Evolutionary conservation across 2,888 invertebrate species (phyloP).

Genomic region (Macrostomum cliftonense): DNA sequence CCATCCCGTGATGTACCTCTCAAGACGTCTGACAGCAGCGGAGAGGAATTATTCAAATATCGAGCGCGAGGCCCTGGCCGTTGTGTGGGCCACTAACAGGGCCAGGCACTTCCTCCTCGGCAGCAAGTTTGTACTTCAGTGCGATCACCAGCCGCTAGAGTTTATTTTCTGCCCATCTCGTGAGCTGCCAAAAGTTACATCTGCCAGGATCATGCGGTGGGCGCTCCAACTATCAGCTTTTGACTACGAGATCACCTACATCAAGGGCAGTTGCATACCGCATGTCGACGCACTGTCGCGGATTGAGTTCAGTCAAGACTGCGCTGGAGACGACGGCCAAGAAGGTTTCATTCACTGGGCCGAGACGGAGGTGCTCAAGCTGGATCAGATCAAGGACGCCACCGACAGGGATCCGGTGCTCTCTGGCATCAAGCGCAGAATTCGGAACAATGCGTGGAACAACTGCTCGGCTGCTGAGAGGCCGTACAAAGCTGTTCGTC

Average conservation of each 20-base stretch:
- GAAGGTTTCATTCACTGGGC: too few relatives aligned
- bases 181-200: conserved; percentile 3
- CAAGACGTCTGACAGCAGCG: neutral
- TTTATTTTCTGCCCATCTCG: conserved; percentile 2
- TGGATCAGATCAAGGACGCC: too few relatives aligned
- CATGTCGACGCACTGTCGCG: conserved; percentile 9
- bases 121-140: conserved; percentile 4
- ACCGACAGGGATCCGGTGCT: too few relatives aligned
- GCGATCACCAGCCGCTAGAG: conserved; percentile 6
- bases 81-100: conserved; percentile 7
- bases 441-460: too few relatives aligned
- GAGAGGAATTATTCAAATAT: conserved; percentile 7
- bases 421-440: too few relatives aligned
- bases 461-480: neutral
- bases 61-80: conserved; percentile 7
- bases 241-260: conserved; percentile 7
- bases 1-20: too few relatives aligned
- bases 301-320: too few relatives aligned
- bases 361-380: too few relatives aligned
- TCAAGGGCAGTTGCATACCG: conserved; percentile 5
- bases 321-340: too few relatives aligned
- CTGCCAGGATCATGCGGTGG: conserved; percentile 2
- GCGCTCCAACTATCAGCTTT: conserved; percentile 4
- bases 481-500: conserved; percentile 3
- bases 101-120: conserved; percentile 6